Evolutionary conservation across 1,140 invertebrate species (phyloP).

Genomic region (Drepana arcuata): DNA sequence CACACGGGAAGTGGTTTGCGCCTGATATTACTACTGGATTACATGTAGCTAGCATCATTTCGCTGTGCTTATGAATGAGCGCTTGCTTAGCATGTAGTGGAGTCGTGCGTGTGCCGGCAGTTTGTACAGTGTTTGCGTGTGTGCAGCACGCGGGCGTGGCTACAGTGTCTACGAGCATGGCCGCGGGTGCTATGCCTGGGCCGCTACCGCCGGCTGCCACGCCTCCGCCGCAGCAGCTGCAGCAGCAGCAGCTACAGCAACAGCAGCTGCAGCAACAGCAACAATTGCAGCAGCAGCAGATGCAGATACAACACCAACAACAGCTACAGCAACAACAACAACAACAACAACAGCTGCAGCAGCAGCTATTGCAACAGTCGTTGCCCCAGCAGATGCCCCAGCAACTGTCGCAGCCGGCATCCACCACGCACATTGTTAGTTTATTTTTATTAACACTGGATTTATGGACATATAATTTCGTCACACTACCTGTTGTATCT

Average conservation of each 20-base stretch:
- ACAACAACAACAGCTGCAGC: too few relatives aligned
- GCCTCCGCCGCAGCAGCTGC: constrained; percentile 5
- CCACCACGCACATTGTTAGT: constrained; percentile 38
- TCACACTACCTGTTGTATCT: too few relatives aligned
- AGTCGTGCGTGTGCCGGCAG: neutral
- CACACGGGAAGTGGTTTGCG: constrained; percentile 5
- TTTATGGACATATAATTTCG: too few relatives aligned
- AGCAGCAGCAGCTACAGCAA: too few relatives aligned
- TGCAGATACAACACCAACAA: constrained; percentile 4
- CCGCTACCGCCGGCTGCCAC: constrained; percentile 30
- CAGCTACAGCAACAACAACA: constrained; percentile 21
- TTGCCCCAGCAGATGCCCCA: too few relatives aligned
- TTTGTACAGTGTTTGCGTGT: constrained; percentile 5
- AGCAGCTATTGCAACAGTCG: too few relatives aligned
- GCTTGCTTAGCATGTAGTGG: constrained; percentile 6
- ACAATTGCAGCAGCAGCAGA: neutral
- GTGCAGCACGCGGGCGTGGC: constrained; percentile 44
- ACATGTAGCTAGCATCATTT: too few relatives aligned
- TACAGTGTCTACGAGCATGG: constrained; percentile 47
- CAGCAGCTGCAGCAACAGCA: neutral
- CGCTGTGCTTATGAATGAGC: constrained; percentile 15
- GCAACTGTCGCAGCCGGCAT: constrained; percentile 27
- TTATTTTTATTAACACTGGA: neutral
- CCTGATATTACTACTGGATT: constrained; percentile 11
- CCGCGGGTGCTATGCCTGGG: constrained; percentile 26